Evolutionary conservation across 2,888 invertebrate genomes (phyloP), one percentile per base, ranked within the genome.

Genomic region (Mongoloraphidia duomilia): DNA sequence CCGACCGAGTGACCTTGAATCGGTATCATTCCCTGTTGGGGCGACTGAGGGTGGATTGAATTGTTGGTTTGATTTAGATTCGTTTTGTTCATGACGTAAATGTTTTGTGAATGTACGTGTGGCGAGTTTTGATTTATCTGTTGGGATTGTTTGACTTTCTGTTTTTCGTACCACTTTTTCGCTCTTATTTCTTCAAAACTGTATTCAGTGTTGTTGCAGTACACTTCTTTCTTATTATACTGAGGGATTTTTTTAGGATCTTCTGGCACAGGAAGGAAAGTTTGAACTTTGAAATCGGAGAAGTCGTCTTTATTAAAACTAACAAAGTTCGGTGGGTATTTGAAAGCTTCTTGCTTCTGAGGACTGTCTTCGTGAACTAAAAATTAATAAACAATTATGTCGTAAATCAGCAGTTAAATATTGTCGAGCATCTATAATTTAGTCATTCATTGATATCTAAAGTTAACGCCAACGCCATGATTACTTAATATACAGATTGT

Each of bases 181-280:
- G 82, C 79, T 59, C 79, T 72, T 55, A 88, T 72, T 71, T 88
- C 86, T 70, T 88, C 88, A 69, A 86, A 77, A 62, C 83, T 82
- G 65, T 76, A 80, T 70, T 88, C 88, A 54, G 72, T 73, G 54
- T 77, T 75, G 57, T 76, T 75, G 50, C 64, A 63, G 60, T 80
- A 82, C 12, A 80, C 79, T 68, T 77, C 71, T 54, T 74, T 63
- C 62, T 84, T 83, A 60, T 79, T 77, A 64, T 84, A 85, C 76
- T 80, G 81, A 38, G 79, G 71, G 55, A 73, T 72, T 63, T 76
- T 75, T 2, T 70, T 73, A 43, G 76, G 70, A 61, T 80, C 79
- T 41, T 71, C 69, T 33, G 77, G 76, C 57, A 82, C 82, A 61
- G 78, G 78, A 62, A 76, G 71, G 60, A 71, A 74, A 39, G 80